Evolutionary conservation across 2,797 vertebrate genomes (phyloP).

Genomic region (Dromococcyx pavoninus): DNA sequence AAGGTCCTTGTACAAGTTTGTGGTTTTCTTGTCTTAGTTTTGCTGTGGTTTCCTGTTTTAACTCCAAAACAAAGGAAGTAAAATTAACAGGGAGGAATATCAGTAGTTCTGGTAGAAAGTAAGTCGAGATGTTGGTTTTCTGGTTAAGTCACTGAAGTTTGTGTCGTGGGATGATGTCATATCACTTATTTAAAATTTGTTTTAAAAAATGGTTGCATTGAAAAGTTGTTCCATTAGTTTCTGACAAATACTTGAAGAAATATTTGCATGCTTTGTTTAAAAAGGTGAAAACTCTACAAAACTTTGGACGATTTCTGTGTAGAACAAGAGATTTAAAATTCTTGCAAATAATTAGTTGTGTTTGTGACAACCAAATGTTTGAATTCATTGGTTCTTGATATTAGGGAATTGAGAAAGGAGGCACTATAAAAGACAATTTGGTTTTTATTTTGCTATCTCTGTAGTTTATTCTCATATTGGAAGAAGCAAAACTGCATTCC

Average conservation of each 20-base stretch:
- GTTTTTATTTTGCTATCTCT: constrained; percentile 7
- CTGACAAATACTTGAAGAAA: neutral
- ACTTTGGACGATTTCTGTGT: neutral
- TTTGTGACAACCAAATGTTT: neutral
- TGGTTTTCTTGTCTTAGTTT: neutral
- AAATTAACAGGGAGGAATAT: neutral
- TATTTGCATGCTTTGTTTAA: neutral
- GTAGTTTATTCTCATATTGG: neutral
- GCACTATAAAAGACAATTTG: neutral
- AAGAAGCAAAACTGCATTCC: neutral
- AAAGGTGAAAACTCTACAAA: neutral
- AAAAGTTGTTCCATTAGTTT: neutral
- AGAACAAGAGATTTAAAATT: neutral
- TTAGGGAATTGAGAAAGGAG: neutral
- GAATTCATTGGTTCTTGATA: neutral
- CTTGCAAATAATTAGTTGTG: neutral
- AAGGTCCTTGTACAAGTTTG: neutral
- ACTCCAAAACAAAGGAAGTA: neutral
- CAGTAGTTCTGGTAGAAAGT: neutral
- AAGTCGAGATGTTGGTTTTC: neutral
- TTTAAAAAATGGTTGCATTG: neutral
- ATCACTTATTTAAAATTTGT: neutral
- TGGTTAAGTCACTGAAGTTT: neutral
- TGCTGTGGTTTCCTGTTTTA: neutral
- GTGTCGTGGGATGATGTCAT: accelerated